A percentile compares a stretch with the other conserved stretches of the same genome.
Conservation (phyloP, 2,113 vertebrate genomes). For the Thamnophis sirtalis region DNA sequence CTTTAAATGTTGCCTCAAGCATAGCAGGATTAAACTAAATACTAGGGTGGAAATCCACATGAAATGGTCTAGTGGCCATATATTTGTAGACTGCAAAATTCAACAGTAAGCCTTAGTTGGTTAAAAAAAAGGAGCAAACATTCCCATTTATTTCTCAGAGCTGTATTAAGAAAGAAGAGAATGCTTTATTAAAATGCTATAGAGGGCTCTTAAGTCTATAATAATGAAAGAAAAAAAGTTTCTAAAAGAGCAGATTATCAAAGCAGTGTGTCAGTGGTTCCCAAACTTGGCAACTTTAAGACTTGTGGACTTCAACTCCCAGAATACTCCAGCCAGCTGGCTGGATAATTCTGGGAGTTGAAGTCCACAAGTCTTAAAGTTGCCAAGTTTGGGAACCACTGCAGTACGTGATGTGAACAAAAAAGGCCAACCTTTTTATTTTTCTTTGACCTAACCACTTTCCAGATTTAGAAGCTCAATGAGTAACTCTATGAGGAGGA, state of each 20-base stretch:
- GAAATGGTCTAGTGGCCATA: neutral
- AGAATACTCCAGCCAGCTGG: too few relatives aligned
- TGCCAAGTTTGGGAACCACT: too few relatives aligned
- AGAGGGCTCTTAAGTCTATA: neutral
- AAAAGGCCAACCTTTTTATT: neutral
- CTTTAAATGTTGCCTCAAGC: neutral
- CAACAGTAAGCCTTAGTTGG: neutral
- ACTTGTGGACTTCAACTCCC: too few relatives aligned
- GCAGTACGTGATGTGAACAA: neutral
- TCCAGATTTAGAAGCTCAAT: neutral
- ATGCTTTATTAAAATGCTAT: neutral
- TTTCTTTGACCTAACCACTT: neutral
- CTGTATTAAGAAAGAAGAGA: neutral
- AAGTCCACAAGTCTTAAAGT: too few relatives aligned
- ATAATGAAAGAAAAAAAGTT: neutral
- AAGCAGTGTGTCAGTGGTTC: too few relatives aligned
- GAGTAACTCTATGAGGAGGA: too few relatives aligned
- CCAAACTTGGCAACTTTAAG: too few relatives aligned
- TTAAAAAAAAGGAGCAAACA: neutral
- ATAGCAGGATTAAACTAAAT: constrained; percentile 10
- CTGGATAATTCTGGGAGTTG: too few relatives aligned
- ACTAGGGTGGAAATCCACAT: neutral
- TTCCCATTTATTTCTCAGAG: neutral
- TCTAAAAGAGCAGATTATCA: neutral
- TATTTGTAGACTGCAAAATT: constrained; percentile 1